A percentile compares a stretch with the other conserved stretches of the same genome.
phyloP scores from a whole-genome alignment of 2,888 invertebrate genomes.

The Drosophila greeni region DNA sequence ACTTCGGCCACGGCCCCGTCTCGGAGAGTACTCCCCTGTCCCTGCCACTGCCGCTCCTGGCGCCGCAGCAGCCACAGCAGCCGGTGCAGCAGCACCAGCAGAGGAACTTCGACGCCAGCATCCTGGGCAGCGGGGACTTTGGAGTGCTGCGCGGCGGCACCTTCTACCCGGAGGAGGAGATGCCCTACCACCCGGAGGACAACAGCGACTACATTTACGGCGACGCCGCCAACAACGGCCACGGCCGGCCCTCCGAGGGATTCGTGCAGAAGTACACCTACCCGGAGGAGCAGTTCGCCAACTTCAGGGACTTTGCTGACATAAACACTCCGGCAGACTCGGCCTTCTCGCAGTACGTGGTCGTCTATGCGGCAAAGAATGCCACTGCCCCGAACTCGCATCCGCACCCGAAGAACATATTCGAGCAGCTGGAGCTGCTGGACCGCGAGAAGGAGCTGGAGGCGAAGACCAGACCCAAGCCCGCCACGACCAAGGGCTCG shows the following conservation, averaged over 20 bases:
- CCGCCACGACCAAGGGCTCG: constrained; percentile 55
- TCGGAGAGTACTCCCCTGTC: constrained; percentile 31
- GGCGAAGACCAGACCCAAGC: constrained; percentile 40
- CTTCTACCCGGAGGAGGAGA: constrained; percentile 88
- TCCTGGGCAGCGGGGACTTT: constrained; percentile 91
- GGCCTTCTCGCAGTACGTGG: constrained; percentile 89
- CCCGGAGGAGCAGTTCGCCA: constrained; percentile 91
- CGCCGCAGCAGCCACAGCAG: constrained; percentile 33
- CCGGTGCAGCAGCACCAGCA: constrained; percentile 58
- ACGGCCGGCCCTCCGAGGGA: constrained; percentile 86
- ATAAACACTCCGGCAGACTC: constrained; percentile 90
- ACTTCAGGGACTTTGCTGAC: constrained; percentile 93
- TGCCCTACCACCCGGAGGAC: constrained; percentile 80
- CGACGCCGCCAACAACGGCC: constrained; percentile 84
- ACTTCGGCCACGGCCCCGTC: constrained; percentile 80
- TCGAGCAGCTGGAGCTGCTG: constrained; percentile 87
- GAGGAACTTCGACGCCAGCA: constrained; percentile 81
- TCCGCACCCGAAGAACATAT: constrained; percentile 87
- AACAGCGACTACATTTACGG: constrained; percentile 80
- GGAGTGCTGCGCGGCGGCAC: constrained; percentile 92
- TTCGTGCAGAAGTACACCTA: constrained; percentile 83
- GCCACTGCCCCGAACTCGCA: constrained; percentile 80
- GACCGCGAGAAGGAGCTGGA: constrained; percentile 81
- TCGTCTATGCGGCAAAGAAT: constrained; percentile 91
- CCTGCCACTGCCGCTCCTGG: constrained; percentile 48